Evolutionary conservation across 2,888 invertebrate species (phyloP), one percentile per base, ranked within the genome.

Genomic region (Eustalomyia histrio): DNA sequence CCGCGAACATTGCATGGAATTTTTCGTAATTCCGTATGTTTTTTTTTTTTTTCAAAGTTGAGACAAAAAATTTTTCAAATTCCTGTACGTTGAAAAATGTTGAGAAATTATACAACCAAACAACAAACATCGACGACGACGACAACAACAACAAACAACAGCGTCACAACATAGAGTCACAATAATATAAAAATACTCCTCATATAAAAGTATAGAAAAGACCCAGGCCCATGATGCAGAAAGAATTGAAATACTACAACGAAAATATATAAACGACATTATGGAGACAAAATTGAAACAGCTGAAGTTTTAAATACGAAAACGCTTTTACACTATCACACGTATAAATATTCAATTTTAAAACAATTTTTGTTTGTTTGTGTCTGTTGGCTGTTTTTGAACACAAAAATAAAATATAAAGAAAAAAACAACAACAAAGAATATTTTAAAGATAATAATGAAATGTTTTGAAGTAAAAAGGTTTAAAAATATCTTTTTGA

Each of bases 1-100:
- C 69, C 47, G 65, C 73, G 65, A 74, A 67, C 71, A 67, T 74
- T 78, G 64, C 65, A 76, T 81, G 78, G 76, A 76, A 78, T 81
- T 81, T 29, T 81, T 78, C 74, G 74, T 78, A 65, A 74, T 81
- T 74, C 69, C 71, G 69, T 71, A 57, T 35, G 67, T 61, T 50
- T 52, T 67, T 57, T 18, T n/a, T 63, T 24, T n/a, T 63, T 24
- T 63, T 57, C 61, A 17, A 39, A 76, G 80, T 80, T 81, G 81
- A 75, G 74, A 78, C 78, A 78, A 78, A 81, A 83, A 83, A 85
- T 85, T 83, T 84, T 83, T 84, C 65, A 83, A 83, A 84, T 84
- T 84, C 83, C 79, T 80, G 83, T 83, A 85, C 84, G 83, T 83
- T 83, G 71, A 85, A 83, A 83, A 79, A 84, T 85, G 81, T 83